Evolutionary conservation across 2,113 vertebrate genomes (phyloP), one percentile per base, ranked within the genome.

Genomic region (Oreocharis arfaki): DNA sequence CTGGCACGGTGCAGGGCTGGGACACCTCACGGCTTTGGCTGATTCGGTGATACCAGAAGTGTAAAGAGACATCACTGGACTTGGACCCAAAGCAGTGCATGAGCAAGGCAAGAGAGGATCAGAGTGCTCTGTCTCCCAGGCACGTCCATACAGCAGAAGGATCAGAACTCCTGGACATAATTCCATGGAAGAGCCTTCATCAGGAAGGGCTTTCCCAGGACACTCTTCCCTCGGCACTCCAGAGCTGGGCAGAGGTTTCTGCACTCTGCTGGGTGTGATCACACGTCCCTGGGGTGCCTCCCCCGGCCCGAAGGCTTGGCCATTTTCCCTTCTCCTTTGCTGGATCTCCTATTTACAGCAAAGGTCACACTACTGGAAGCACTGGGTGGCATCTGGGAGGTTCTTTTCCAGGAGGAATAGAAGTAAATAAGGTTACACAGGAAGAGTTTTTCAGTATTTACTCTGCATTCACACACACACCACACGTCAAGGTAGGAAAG

Each of bases 31-130:
- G 27, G 13, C 28, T 33, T 26, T 35, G 80, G 11, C 16, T 67
- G n/a, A 10, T 24, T 9, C 1, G 4, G 16, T 3, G 63, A 13
- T 2, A 3, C 27, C 47, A 21, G 4, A 63, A 50, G 3, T 1
- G 12, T 3, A 17, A 23, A 3, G 0, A 50, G 50, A 27, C 4
- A 4, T 16, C 59, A 2, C 20, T 20, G 22, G 16, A 1, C 27
- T 14, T 7, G n/a, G 33, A 52, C 55, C 16, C 68, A 35, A 37
- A 53, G 6, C n/a, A 14, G 3, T 32, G 26, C 16, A 5, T 0
- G 14, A 60, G 37, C 14, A 12, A 3, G 32, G 64, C 44, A 28
- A 37, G 37, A n/a, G 6, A 53, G 63, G 7, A 22, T 8, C 60
- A 16, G 13, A 50, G 37, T 2, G 26, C 11, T 59, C 17, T 11